Evolutionary conservation across 1,140 invertebrate genomes (phyloP).

Genomic region (Monomorium pharaonis): DNA sequence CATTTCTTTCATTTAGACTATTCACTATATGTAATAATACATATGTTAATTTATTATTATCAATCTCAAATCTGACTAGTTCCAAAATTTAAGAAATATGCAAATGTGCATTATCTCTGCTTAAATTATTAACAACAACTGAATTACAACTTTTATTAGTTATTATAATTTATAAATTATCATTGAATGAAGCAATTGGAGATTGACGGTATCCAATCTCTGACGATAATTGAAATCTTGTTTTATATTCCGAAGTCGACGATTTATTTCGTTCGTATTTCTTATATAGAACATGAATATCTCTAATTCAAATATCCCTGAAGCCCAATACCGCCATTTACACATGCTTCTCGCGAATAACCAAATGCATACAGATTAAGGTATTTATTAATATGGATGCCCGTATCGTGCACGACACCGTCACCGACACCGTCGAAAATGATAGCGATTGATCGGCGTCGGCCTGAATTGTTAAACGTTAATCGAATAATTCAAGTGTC

Average conservation of each 20-base stretch:
- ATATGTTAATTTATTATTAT: not conserved
- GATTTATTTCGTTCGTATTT: not conserved
- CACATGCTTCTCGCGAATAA: conserved; percentile 1
- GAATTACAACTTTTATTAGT: not conserved
- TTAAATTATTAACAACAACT: not conserved
- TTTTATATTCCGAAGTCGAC: not conserved
- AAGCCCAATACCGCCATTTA: not conserved
- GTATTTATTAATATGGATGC: conserved; percentile 45
- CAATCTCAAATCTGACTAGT: not conserved
- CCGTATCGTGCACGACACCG: not conserved
- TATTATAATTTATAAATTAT: not conserved
- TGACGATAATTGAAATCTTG: not conserved
- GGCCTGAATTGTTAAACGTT: conserved; percentile 46
- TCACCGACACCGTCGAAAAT: conserved; percentile 22
- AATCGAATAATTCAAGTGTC: conserved; percentile 50
- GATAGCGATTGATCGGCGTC: conserved; percentile 38
- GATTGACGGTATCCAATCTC: not conserved
- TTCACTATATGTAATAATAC: not conserved
- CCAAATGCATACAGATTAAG: not conserved
- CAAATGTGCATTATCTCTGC: not conserved
- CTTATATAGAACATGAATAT: not conserved
- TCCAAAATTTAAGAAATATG: not conserved
- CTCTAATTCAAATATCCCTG: not conserved
- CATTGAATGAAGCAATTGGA: not conserved
- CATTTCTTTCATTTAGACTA: not conserved